phyloP scores from a whole-genome alignment of 2,888 invertebrate species.

The Eristalis arbustorum region DNA sequence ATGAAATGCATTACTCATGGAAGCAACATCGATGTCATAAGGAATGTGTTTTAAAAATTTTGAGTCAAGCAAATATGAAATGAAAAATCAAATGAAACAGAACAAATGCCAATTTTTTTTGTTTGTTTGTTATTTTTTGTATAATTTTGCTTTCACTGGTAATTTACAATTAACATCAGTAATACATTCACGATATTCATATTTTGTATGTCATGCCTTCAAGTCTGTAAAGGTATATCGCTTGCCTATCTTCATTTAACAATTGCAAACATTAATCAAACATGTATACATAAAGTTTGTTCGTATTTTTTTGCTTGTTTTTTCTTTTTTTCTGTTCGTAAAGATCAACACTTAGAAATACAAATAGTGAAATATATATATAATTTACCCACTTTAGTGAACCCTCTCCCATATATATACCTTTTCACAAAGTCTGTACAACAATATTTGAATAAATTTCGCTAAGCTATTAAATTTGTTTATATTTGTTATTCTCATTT shows the following conservation, averaged over 20 bases:
- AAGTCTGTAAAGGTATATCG: neutral
- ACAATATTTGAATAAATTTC: constrained; percentile 30
- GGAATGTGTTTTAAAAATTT: neutral
- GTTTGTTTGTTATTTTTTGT: constrained; percentile 12
- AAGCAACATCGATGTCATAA: neutral
- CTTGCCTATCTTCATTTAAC: constrained; percentile 7
- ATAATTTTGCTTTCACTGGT: constrained; percentile 25
- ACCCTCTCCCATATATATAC: constrained; percentile 20
- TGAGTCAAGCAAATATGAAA: neutral
- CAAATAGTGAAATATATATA: constrained; percentile 17
- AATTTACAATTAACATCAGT: constrained; percentile 49
- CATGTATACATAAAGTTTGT: neutral
- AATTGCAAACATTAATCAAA: constrained; percentile 7
- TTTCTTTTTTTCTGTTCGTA: neutral
- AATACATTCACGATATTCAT: constrained; percentile 15
- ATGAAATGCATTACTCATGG: neutral
- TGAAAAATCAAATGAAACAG: neutral
- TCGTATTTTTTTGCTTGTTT: neutral
- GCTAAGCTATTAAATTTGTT: constrained; percentile 7
- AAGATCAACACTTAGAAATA: constrained; percentile 44
- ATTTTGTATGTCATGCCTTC: neutral
- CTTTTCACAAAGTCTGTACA: constrained; percentile 29
- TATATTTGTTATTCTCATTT: neutral
- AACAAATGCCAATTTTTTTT: constrained; percentile 28
- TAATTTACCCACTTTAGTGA: neutral